Evolutionary conservation across 2,888 invertebrate genomes (phyloP).

Genomic region (Odontocerum albicorne): DNA sequence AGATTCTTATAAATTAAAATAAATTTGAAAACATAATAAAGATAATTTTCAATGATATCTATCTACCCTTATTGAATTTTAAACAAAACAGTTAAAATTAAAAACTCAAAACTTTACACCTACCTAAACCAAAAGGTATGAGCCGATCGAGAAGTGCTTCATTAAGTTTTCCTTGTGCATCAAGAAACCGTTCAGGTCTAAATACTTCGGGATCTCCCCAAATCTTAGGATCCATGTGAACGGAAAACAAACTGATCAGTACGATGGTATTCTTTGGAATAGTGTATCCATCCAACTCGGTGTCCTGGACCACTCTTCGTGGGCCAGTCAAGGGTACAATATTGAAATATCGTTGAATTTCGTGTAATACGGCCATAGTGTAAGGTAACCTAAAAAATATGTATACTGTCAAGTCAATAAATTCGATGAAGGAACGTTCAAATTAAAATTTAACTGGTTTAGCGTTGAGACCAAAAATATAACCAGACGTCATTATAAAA

Average conservation of each 20-base stretch:
- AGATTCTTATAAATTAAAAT: too few species aligned
- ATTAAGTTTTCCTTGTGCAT: conserved; percentile 42
- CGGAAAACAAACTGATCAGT: conserved; percentile 55
- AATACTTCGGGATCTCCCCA: conserved; percentile 66
- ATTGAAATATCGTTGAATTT: conserved; percentile 58
- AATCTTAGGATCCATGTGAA: conserved; percentile 57
- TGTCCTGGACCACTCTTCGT: conserved; percentile 46
- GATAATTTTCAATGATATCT: too few species aligned
- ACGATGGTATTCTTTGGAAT: conserved; percentile 56
- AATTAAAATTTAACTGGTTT: too few species aligned
- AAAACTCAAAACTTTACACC: conserved; percentile 14
- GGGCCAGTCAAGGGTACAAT: conserved; percentile 60
- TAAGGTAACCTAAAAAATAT: conserved; percentile 50
- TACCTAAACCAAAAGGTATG: conserved; percentile 48
- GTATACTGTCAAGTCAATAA: not conserved
- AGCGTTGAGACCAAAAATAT: too few species aligned
- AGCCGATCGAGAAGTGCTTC: conserved; percentile 40
- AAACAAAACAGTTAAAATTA: not conserved
- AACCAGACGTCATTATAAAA: too few species aligned
- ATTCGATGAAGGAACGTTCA: too few species aligned
- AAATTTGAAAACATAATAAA: too few species aligned
- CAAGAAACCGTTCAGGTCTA: conserved; percentile 65
- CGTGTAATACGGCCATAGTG: conserved; percentile 58
- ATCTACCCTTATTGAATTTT: too few species aligned
- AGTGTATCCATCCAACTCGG: conserved; percentile 47